phyloP scores from a whole-genome alignment of 2,888 invertebrate species.

The Andrena chrysosceles region DNA sequence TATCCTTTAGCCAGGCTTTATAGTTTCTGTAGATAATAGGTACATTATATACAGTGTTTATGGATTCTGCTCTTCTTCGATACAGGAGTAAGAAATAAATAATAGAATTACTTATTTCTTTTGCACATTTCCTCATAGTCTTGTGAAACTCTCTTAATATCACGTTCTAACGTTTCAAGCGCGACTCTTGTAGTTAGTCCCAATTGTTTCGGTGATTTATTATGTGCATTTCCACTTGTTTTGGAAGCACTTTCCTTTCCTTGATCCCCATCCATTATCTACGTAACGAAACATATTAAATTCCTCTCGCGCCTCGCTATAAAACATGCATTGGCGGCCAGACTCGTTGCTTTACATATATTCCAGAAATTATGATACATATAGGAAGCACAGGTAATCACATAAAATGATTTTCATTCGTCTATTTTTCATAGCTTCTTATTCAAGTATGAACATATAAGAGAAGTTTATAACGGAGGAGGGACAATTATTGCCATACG shows the following conservation, averaged over 20 bases:
- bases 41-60: slow-evolving; percentile 16
- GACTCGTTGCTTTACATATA: not conserved
- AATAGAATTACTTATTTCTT: slow-evolving; percentile 85
- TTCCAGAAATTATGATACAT: not conserved
- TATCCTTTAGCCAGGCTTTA: slow-evolving; percentile 86
- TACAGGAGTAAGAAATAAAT: slow-evolving; percentile 46
- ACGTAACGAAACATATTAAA: slow-evolving; percentile 10
- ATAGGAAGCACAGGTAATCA: not conserved
- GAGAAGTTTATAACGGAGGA: not conserved
- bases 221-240: slow-evolving; percentile 60
- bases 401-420: not conserved
- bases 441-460: not conserved
- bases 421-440: not conserved
- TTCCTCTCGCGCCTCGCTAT: not conserved
- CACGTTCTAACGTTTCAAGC: slow-evolving; percentile 89
- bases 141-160: slow-evolving; percentile 88
- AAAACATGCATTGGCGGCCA: not conserved
- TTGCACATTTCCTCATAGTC: slow-evolving; percentile 88
- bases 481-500: not conserved
- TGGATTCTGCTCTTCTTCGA: not conserved
- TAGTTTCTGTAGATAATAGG: slow-evolving; percentile 82
- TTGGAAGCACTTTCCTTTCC: slow-evolving; percentile 60
- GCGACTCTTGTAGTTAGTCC: slow-evolving; percentile 90
- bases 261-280: slow-evolving; percentile 75
- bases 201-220: slow-evolving; percentile 70